Evolutionary conservation across 2,797 vertebrate genomes (phyloP).

Genomic region (Pteronotus mesoamericanus): DNA sequence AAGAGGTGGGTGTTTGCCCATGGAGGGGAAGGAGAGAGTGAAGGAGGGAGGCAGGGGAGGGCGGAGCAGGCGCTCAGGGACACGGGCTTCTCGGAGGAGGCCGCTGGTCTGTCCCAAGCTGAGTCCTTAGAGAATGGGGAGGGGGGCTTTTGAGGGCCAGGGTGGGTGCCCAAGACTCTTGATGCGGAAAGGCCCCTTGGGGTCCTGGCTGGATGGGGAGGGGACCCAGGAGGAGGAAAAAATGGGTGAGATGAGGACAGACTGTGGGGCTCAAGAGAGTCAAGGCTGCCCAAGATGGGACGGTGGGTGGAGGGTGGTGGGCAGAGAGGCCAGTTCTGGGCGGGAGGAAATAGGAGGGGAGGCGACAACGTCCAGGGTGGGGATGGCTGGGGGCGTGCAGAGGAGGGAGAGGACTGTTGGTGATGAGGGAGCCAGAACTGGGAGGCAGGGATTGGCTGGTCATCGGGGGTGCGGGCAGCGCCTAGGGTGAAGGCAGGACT

Average conservation of each 20-base stretch:
- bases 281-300: not conserved
- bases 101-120: not conserved
- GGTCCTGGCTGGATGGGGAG: not conserved
- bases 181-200: not conserved
- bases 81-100: not conserved
- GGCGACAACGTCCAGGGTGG: not conserved
- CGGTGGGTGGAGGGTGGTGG: not conserved
- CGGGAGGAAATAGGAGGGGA: not conserved
- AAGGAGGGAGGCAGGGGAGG: not conserved
- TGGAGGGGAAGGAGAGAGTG: not conserved
- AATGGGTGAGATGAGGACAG: not conserved
- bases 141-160: not conserved
- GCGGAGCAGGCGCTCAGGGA: not conserved
- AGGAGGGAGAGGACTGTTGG: not conserved
- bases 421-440: not conserved
- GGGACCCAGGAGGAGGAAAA: not conserved
- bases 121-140: not conserved
- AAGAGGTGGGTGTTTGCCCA: not conserved
- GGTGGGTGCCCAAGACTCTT: not conserved
- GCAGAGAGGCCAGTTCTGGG: not conserved
- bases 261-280: not conserved
- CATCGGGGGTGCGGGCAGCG: not conserved
- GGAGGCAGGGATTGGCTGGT: not conserved
- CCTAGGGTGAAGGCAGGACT: not conserved
- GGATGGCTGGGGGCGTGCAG: not conserved